Evolutionary conservation across 2,797 vertebrate genomes (phyloP), one percentile per base, ranked within the genome.

Genomic region (Mormyrops attenuatus): DNA sequence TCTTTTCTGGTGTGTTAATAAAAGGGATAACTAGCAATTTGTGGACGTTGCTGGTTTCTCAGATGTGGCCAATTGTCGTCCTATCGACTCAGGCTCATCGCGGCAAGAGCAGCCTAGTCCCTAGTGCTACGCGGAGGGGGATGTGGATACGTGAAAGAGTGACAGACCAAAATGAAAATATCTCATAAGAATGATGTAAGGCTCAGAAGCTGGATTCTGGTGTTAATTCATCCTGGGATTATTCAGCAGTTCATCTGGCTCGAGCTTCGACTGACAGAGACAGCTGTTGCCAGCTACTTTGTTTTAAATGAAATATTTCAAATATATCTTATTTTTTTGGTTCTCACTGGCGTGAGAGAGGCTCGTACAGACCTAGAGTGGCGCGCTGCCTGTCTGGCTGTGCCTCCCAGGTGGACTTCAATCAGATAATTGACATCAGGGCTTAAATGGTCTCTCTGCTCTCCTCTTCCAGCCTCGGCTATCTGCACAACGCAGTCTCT

Each of bases 391-490:
- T 53, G 49, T n/a, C n/a, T 38, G 52, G 6, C 50, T 57, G 22
- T 11, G 44, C 85, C 34, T 87, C 52, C 85, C 85, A 87, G 69
- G 69, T 77, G 69, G 85, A 87, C 85, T 87, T 87, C 85, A 55
- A 87, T 87, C 85, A 87, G 85, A 87, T 87, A 87, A 87, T 87
- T 87, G 85, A 87, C 85, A 87, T 87, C 85, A 87, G 52, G 52
- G 22, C 52, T 87, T 87, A 87, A 87, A 87, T 87, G 85, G 22
- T 52, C 52, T 87, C 85, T 57, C 85, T 20, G 13, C 85, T 87
- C 30, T 57, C 85, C 85, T n/a, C 15, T 57, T 17, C 50, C 85
- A 55, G 26, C 30, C 52, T 26, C 30, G 7, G 52, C 85, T 34
- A 87, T 87, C 85, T 53, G 85, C 52, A 57, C 52, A 57, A 57